A percentile compares a stretch with the other conserved stretches of the same genome.
phyloP scores from a whole-genome alignment of 2,113 vertebrate genomes.

The Brachyhypopomus gauderio region DNA sequence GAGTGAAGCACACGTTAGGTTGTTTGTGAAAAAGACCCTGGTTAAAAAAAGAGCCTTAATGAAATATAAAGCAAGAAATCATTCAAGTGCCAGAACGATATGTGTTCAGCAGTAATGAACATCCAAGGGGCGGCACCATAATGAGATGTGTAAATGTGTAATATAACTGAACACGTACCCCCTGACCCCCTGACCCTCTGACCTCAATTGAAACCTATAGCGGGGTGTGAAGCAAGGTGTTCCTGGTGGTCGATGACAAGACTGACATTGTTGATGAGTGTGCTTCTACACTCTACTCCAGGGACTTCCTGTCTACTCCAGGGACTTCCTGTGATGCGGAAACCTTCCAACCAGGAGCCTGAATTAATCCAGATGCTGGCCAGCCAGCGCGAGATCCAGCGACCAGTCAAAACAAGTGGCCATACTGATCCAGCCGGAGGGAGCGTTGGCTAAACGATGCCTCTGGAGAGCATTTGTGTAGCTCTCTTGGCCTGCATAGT shows the following conservation, averaged over 20 bases:
- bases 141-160: background rate
- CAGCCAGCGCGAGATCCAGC: constrained; percentile 9
- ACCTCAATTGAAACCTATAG: background rate
- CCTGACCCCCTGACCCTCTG: background rate
- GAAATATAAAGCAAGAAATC: too few relatives aligned
- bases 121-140: background rate
- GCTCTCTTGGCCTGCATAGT: background rate
- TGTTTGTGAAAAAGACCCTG: background rate
- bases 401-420: constrained; percentile 26
- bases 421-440: background rate
- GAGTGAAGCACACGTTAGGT: background rate
- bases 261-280: constrained; percentile 12
- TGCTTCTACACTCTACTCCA: constrained; percentile 31
- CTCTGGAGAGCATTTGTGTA: background rate
- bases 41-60: background rate
- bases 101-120: too few relatives aligned
- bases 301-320: constrained; percentile 47
- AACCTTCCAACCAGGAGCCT: constrained; percentile 19
- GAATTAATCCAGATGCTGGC: constrained; percentile 24
- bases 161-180: background rate
- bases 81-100: too few relatives aligned
- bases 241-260: constrained; percentile 19
- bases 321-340: constrained; percentile 37
- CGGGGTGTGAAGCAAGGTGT: constrained; percentile 22
- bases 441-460: background rate